Conservation (phyloP, 1,140 invertebrate species). For the Pemphigus obesinymphae region DNA sequence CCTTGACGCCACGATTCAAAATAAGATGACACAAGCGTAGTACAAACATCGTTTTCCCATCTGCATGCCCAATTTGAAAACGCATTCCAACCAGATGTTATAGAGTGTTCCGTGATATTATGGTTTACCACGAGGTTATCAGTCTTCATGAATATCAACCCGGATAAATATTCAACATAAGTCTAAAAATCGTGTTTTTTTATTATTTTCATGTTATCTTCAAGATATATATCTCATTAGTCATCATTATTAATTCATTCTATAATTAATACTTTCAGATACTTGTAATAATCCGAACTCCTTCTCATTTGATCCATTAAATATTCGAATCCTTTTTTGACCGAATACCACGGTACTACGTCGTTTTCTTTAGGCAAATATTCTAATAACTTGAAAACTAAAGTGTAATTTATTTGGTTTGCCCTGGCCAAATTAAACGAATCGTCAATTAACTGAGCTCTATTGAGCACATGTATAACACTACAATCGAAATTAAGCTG, state of each 20-base stretch:
- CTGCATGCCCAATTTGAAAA: constrained; percentile 19
- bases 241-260: neutral
- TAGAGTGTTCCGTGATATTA: neutral
- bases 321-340: constrained; percentile 16
- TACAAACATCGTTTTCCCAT: neutral
- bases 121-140: neutral
- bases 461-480: constrained; percentile 43
- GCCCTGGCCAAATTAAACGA: constrained; percentile 56
- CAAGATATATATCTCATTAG: neutral
- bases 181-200: neutral
- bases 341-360: constrained; percentile 57
- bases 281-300: neutral
- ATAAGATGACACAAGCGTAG: neutral
- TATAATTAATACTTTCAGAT: neutral
- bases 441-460: constrained; percentile 62
- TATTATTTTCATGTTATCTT: no score
- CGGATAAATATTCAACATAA: neutral
- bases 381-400: constrained; percentile 50
- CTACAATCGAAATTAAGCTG: constrained; percentile 16
- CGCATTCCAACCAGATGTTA: constrained; percentile 6
- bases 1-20: neutral
- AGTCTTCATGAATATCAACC: neutral
- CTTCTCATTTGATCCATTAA: neutral
- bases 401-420: constrained; percentile 51
- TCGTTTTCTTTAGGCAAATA: constrained; percentile 56